Percentiles rank a stretch among this genome's conserved stretches.
Conservation (phyloP, 2,888 invertebrate species). For the Orchesellides sinensis region DNA sequence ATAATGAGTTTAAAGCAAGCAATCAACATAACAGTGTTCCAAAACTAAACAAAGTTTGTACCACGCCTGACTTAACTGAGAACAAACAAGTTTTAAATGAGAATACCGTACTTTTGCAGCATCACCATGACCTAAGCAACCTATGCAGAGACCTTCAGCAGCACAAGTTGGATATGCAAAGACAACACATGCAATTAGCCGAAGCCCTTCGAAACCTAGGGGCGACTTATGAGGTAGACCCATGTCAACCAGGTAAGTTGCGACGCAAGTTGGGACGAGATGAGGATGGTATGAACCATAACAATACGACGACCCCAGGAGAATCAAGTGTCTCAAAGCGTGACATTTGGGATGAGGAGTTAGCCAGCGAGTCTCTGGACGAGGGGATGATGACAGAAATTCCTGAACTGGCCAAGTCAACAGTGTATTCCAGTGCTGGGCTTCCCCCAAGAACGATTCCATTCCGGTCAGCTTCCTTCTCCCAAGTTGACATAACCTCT, state of each 20-base stretch:
- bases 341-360: conserved; percentile 47
- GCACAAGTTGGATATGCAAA: conserved; percentile 57
- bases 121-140: conserved; percentile 51
- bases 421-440: conserved; percentile 37
- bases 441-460: conserved; percentile 81
- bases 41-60: neutral
- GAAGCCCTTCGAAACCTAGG: conserved; percentile 42
- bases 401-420: conserved; percentile 31
- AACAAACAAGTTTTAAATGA: neutral
- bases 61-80: neutral
- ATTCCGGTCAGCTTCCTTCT: conserved; percentile 90
- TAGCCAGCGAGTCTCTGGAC: conserved; percentile 41
- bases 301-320: neutral
- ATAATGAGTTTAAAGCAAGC: conserved; percentile 1
- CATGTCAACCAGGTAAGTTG: neutral
- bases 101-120: conserved; percentile 37
- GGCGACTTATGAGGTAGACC: conserved; percentile 1
- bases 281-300: conserved; percentile 50
- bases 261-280: conserved; percentile 48
- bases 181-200: conserved; percentile 45
- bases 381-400: conserved; percentile 36
- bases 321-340: conserved; percentile 5
- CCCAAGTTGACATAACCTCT: conserved; percentile 87
- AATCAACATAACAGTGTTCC: neutral
- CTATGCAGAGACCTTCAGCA: conserved; percentile 47